phyloP scores from a whole-genome alignment of 1,140 invertebrate species.

The Eufriesea mexicana region DNA sequence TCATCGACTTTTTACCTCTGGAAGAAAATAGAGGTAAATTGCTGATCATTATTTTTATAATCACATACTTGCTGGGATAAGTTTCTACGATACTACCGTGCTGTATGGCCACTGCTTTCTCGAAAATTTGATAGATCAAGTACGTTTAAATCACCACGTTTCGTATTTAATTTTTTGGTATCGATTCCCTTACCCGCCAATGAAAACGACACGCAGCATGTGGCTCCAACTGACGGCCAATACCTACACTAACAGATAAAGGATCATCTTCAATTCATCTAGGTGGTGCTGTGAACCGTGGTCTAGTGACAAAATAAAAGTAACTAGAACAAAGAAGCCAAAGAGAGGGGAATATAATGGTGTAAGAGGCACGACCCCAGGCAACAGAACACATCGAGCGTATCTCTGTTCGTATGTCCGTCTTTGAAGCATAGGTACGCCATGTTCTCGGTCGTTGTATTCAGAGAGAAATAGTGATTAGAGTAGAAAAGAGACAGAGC shows the following conservation, averaged over 20 bases:
- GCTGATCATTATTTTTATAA: neutral
- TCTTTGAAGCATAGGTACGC: constrained; percentile 58
- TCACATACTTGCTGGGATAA: neutral
- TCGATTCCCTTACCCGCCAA: constrained; percentile 43
- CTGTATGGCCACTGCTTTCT: neutral
- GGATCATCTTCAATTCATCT: neutral
- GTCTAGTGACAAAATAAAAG: constrained; percentile 45
- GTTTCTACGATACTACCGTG: neutral
- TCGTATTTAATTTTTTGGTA: constrained; percentile 28
- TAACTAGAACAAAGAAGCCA: neutral
- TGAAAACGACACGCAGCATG: neutral
- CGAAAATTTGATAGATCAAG: neutral
- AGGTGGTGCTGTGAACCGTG: neutral
- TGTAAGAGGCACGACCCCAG: constrained; percentile 48
- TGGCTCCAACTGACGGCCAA: constrained; percentile 21
- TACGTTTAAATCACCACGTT: neutral
- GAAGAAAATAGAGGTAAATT: neutral
- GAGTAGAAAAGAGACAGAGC: constrained; percentile 12
- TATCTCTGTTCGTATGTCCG: constrained; percentile 36
- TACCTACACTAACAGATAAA: neutral
- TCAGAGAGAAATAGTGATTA: constrained; percentile 20
- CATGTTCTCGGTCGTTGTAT: constrained; percentile 62
- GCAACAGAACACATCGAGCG: constrained; percentile 32
- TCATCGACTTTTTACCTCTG: neutral
- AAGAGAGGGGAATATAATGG: neutral